Evolutionary conservation across 2,797 vertebrate genomes (phyloP).

Genomic region (Macrochelys suwanniensis): DNA sequence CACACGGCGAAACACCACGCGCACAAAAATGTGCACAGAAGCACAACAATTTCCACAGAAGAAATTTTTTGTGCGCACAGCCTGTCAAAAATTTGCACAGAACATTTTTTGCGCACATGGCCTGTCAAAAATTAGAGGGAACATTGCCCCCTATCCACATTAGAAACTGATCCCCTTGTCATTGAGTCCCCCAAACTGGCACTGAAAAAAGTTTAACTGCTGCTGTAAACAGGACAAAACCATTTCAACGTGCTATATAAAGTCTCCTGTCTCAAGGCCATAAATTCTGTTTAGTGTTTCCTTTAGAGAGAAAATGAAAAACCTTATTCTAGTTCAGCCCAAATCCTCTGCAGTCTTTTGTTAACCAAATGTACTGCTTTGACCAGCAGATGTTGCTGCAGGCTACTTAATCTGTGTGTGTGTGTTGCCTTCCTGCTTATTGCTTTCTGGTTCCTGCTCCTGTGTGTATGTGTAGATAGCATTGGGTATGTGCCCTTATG

Average conservation of each 20-base stretch:
- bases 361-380: background rate
- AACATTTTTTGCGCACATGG: too few species aligned
- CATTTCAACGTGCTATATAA: background rate
- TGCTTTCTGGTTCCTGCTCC: too few species aligned
- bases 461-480: background rate
- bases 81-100: too few species aligned
- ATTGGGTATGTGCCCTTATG: background rate
- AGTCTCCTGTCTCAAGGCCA: background rate
- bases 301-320: background rate
- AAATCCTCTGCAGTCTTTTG: background rate
- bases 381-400: conserved; percentile 69
- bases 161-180: background rate
- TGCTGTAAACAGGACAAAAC: background rate
- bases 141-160: too few species aligned
- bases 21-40: too few species aligned
- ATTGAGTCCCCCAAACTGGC: background rate
- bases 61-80: too few species aligned
- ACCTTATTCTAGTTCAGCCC: background rate
- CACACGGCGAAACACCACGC: too few species aligned
- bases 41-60: too few species aligned
- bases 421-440: too few species aligned
- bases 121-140: too few species aligned
- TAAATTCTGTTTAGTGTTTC: background rate
- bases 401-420: conserved; percentile 14
- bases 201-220: background rate